phyloP scores from a whole-genome alignment of 2,888 invertebrate species.

The Craniophora ligustri region DNA sequence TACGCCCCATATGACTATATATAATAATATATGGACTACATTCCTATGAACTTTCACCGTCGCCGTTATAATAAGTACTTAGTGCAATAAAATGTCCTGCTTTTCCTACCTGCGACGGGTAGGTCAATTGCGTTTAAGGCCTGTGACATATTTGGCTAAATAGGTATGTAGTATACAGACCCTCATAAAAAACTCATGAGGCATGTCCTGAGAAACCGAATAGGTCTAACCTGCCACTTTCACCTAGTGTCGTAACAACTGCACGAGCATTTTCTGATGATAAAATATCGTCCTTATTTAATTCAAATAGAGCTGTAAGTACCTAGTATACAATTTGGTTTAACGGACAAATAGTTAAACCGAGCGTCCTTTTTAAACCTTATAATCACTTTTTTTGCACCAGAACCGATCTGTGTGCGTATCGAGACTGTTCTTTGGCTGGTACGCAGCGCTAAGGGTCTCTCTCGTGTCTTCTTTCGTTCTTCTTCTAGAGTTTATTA shows the following conservation, averaged over 20 bases:
- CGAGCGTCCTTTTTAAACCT: no score
- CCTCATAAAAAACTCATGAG: background rate
- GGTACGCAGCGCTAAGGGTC: no score
- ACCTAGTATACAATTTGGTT: no score
- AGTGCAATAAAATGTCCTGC: slow-evolving; percentile 29
- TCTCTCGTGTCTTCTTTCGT: no score
- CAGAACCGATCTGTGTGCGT: no score
- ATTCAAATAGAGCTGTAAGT: no score
- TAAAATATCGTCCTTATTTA: background rate
- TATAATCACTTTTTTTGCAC: no score
- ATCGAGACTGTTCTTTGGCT: no score
- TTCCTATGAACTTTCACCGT: slow-evolving; percentile 50
- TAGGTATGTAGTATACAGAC: background rate
- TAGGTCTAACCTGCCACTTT: background rate
- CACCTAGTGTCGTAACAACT: background rate
- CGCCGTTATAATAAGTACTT: slow-evolving; percentile 35
- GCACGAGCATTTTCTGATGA: no score
- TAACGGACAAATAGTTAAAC: no score
- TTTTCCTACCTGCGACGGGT: slow-evolving; percentile 28
- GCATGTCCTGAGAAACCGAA: background rate
- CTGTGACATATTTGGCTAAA: slow-evolving; percentile 1
- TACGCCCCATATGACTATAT: background rate
- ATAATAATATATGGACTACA: slow-evolving; percentile 23
- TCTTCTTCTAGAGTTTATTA: no score
- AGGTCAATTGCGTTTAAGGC: slow-evolving; percentile 6